Percentiles rank a stretch among this genome's conserved stretches.
phyloP scores from a whole-genome alignment of 1,140 invertebrate species.

The Delia radicum region DNA sequence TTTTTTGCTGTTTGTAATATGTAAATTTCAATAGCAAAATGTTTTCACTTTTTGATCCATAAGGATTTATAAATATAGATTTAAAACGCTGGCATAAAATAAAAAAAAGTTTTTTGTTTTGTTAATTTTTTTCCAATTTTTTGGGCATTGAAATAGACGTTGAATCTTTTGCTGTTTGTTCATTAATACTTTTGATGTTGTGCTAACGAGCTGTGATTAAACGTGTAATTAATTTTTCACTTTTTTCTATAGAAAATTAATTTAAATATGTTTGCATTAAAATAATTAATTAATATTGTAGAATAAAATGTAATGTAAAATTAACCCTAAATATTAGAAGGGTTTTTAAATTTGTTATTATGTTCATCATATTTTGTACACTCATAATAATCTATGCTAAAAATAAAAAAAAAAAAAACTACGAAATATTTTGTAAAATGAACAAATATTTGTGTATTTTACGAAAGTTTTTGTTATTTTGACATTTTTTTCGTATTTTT shows the following conservation, averaged over 20 bases:
- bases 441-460: no score
- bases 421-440: no score
- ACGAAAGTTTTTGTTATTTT: no score
- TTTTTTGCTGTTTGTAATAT: not conserved
- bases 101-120: not conserved
- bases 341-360: no score
- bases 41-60: constrained; percentile 14
- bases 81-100: not conserved
- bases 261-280: not conserved
- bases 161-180: constrained; percentile 5
- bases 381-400: no score
- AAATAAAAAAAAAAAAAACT: no score
- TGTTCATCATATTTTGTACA: no score
- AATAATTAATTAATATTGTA: not conserved
- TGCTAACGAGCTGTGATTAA: constrained; percentile 19
- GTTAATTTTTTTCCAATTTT: not conserved
- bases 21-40: constrained; percentile 9
- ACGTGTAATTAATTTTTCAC: constrained; percentile 20
- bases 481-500: no score
- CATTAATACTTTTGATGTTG: constrained; percentile 19
- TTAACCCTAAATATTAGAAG: not conserved
- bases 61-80: not conserved
- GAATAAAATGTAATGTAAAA: no score
- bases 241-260: not conserved
- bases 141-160: not conserved